Percentiles rank a stretch among this genome's conserved stretches.
phyloP scores from a whole-genome alignment of 2,888 invertebrate species.

The Caenorhabditis japonica region DNA sequence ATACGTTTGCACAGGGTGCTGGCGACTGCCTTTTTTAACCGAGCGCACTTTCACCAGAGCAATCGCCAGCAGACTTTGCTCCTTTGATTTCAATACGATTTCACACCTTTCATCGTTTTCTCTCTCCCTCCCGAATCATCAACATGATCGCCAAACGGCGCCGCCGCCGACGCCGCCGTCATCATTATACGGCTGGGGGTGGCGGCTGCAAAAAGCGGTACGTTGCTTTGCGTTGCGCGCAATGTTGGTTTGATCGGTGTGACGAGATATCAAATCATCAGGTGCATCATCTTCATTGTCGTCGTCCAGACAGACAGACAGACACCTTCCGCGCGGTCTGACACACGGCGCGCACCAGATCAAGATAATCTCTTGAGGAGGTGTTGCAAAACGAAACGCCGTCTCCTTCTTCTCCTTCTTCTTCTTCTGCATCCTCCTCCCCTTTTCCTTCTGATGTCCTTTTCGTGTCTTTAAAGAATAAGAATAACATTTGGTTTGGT shows the following conservation, averaged over 20 bases:
- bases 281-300: conserved; percentile 39
- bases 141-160: no score
- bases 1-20: no score
- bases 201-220: conserved; percentile 22
- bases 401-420: no score
- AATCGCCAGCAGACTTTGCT: no score
- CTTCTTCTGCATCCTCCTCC: no score
- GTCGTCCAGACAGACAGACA: no score
- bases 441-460: no score
- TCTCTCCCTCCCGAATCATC: conserved; percentile 18
- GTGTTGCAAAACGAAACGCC: conserved; percentile 22
- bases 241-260: conserved; percentile 35
- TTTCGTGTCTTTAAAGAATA: conserved; percentile 42
- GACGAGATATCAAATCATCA: conserved; percentile 41
- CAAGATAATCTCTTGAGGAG: conserved; percentile 21
- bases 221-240: neutral
- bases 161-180: neutral
- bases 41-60: no score
- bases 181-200: no score
- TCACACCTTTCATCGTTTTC: conserved; percentile 41
- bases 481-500: conserved; percentile 37
- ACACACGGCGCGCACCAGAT: conserved; percentile 38
- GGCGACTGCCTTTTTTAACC: no score
- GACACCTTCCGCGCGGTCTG: conserved; percentile 36
- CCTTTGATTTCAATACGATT: conserved; percentile 28